These are phyloP conservation scores for Schizothorax lantsangensis DNA, from an alignment of 2,797 vertebrate species.

Conservation along the genomic window DNA sequence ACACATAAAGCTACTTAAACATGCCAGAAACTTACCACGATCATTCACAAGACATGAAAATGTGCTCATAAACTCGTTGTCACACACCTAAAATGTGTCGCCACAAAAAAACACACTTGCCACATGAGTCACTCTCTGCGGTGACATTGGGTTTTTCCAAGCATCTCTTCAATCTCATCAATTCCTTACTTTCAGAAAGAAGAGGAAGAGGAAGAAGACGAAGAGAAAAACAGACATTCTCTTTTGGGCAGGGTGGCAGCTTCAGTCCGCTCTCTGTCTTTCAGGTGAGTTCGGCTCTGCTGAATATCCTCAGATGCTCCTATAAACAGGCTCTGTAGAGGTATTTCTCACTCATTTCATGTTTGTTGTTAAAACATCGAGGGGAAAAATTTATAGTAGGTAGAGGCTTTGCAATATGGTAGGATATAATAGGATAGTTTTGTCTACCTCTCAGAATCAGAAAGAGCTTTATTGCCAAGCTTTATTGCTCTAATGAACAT, in stretches of 20 bases:
- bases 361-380: not conserved
- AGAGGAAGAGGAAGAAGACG: slow-evolving; percentile 65
- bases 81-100: not conserved
- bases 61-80: not conserved
- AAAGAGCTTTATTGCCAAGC: too few relatives aligned
- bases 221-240: slow-evolving; percentile 69
- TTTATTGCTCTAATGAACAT: too few relatives aligned
- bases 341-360: not conserved
- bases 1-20: not conserved
- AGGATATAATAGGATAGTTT: not conserved
- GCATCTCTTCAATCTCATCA: not conserved
- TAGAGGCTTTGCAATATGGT: not conserved
- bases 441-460: not conserved
- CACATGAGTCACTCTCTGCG: not conserved
- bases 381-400: not conserved
- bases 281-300: slow-evolving; percentile 71
- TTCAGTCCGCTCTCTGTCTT: slow-evolving; percentile 78
- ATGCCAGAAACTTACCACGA: not conserved
- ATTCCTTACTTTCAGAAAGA: slow-evolving; percentile 49
- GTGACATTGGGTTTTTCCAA: not conserved
- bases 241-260: slow-evolving; percentile 76
- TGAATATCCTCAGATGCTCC: not conserved
- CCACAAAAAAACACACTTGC: slow-evolving; percentile 10
- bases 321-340: not conserved
- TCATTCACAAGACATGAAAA: slow-evolving; percentile 17